These are phyloP conservation scores for Sebastes matsubarae DNA, from an alignment of 2,797 vertebrate species.

Conservation along the genomic window DNA sequence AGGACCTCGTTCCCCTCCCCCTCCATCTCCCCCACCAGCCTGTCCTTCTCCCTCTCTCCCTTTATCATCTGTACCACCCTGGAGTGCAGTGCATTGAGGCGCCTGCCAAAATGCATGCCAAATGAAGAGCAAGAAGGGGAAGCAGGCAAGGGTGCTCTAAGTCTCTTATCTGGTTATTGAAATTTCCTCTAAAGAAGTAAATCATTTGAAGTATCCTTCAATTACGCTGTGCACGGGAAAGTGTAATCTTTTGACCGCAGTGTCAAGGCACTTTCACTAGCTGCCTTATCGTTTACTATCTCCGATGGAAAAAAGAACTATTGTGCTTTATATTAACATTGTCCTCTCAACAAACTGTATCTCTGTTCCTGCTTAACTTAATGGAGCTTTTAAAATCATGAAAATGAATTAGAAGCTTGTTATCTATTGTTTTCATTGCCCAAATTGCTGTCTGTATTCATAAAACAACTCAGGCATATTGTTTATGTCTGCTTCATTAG, in stretches of 20 bases:
- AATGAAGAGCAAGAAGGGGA: slow-evolving; percentile 44
- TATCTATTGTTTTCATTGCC: slow-evolving; percentile 33
- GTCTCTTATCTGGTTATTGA: slow-evolving; percentile 58
- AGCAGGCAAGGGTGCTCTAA: slow-evolving; percentile 28
- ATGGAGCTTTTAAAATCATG: slow-evolving; percentile 30
- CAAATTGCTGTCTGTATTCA: slow-evolving; percentile 38
- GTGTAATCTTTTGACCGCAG: neutral
- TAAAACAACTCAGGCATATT: slow-evolving; percentile 36
- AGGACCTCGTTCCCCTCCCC: neutral
- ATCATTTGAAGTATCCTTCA: slow-evolving; percentile 53
- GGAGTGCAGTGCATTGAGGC: slow-evolving; percentile 39
- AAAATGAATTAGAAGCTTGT: slow-evolving; percentile 42
- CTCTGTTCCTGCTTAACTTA: slow-evolving; percentile 22
- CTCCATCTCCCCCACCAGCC: neutral
- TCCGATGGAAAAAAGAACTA: neutral
- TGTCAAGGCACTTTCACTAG: slow-evolving; percentile 10
- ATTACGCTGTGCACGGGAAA: slow-evolving; percentile 35
- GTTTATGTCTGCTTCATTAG: slow-evolving; percentile 40
- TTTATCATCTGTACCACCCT: slow-evolving; percentile 56
- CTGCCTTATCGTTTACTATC: slow-evolving; percentile 27
- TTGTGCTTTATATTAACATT: slow-evolving; percentile 28
- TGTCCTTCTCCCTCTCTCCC: slow-evolving; percentile 34
- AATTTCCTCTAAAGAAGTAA: slow-evolving; percentile 41
- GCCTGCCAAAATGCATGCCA: slow-evolving; percentile 53
- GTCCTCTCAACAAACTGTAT: neutral